Base-by-base conservation (phyloP, 2,113 vertebrate species). In the Micronycteris hirsuta region DNA sequence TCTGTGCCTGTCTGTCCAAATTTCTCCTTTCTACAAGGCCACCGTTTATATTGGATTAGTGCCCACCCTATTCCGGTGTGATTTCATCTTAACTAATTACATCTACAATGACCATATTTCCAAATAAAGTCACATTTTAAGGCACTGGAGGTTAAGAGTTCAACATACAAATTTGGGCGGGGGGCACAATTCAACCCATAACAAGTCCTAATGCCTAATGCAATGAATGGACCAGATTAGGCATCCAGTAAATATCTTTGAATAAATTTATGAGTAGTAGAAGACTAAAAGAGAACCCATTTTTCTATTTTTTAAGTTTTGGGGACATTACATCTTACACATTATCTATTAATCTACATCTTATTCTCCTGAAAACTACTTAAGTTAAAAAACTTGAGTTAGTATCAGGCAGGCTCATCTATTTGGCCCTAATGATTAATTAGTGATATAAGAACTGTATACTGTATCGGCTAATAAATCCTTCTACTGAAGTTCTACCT, bases 351-450 rank as follows among this genome's bases (percentile, higher is more conserved):
- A 95, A 63, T 58, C 24, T 58, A 58, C 2, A 86, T 70, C 12
- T 49, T n/a, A 94, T 77, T 87, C 26, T 93, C 74, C 20, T 93
- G 43, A 78, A 94, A 93, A 88, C 4, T 87, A 73, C 52, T 78
- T 93, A 94, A 91, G 36, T 61, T 90, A 95, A 77, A 95, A 88
- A 88, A 45, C 16, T 74, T 86, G 36, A 96, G 31, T 20, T 91
- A 45, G 12, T 52, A 22, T 76, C 71, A 95, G 26, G 63, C 4
- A 78, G 26, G 2, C 15, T 84, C 16, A 94, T 85, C 73, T 93
- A n/a, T 94, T 93, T 91, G 9, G 13, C 41, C 9, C 7, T 74
- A 89, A 86, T 52, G 24, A 92, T 91, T 94, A 87, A 87, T 92
- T 94, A 77, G 38, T 68, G 31, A 61, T 54, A 26, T 22, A 81